Percentiles rank a stretch among this genome's conserved stretches.
Evolutionary conservation across 2,113 vertebrate species (phyloP).

Genomic region (Theropithecus gelada): DNA sequence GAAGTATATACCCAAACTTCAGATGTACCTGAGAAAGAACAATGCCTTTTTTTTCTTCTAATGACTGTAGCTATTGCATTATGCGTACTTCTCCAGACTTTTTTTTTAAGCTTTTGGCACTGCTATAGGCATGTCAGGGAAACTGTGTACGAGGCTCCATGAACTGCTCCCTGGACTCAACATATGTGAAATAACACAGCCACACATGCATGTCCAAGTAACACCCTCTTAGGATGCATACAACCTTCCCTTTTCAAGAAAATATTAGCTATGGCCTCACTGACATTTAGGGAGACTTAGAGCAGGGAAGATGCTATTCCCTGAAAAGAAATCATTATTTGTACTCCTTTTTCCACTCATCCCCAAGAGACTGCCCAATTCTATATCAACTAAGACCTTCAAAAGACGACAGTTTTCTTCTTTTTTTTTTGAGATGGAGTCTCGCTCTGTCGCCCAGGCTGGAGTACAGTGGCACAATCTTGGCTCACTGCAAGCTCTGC

Average conservation of each 20-base stretch:
- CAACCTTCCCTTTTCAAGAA: not conserved
- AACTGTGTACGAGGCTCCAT: not conserved
- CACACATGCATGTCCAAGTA: not conserved
- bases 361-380: not conserved
- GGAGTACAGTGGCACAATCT: no score
- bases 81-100: not conserved
- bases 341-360: not conserved
- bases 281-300: not conserved
- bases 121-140: not conserved
- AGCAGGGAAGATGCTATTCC: not conserved
- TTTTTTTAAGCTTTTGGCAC: not conserved
- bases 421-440: no score
- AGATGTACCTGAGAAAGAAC: not conserved
- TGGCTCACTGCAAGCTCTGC: no score
- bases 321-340: not conserved
- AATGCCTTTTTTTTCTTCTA: constrained; percentile 33
- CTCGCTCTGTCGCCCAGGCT: no score
- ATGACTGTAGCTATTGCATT: not conserved
- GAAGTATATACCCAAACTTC: not conserved
- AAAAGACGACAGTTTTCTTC: not conserved
- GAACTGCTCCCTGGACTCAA: not conserved
- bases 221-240: not conserved
- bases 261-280: not conserved
- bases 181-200: not conserved
- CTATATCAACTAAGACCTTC: not conserved